Percentiles rank a stretch among this genome's conserved stretches.
phyloP scores from a whole-genome alignment of 37 sponge, comb jelly and placozoan species.

The Ianthella basta region DNA sequence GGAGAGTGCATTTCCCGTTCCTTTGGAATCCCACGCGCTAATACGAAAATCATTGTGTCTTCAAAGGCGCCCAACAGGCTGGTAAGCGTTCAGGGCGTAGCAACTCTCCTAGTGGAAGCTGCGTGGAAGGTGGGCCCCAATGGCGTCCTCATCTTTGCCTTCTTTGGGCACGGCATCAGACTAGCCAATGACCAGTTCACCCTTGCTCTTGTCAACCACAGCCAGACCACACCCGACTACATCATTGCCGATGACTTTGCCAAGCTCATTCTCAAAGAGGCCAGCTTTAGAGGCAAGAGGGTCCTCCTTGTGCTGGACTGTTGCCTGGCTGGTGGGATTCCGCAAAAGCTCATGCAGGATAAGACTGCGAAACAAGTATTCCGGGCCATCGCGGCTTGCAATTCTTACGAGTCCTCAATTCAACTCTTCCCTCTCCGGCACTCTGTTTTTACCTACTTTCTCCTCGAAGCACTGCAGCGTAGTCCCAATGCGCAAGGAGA shows the following conservation, averaged over 20 bases:
- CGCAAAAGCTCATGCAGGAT: not conserved
- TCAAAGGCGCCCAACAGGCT: conserved; percentile 10
- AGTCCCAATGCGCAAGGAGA: not conserved
- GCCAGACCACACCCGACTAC: not conserved
- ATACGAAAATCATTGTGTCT: conserved; percentile 18
- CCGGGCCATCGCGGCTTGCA: conserved; percentile 17
- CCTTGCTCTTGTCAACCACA: conserved; percentile 5
- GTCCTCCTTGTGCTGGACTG: conserved; percentile 22
- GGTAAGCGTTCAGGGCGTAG: conserved; percentile 44
- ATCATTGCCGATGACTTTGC: not conserved
- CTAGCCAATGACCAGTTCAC: not conserved
- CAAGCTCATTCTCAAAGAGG: not conserved
- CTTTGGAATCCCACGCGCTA: conserved; percentile 25
- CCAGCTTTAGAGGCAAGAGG: conserved; percentile 1
- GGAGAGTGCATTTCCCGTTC: not conserved
- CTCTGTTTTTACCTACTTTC: conserved; percentile 24
- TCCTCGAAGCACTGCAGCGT: conserved; percentile 9
- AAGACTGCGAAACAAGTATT: not conserved
- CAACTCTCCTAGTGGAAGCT: conserved; percentile 35
- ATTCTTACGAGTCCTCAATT: conserved; percentile 2
- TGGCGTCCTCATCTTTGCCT: conserved; percentile 66
- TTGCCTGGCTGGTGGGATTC: conserved; percentile 19
- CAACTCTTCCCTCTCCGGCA: conserved; percentile 13
- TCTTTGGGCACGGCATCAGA: conserved; percentile 71
- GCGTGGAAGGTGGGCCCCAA: conserved; percentile 53